phyloP scores from a whole-genome alignment of 2,797 vertebrate species.

The Leptodactylus fallax region DNA sequence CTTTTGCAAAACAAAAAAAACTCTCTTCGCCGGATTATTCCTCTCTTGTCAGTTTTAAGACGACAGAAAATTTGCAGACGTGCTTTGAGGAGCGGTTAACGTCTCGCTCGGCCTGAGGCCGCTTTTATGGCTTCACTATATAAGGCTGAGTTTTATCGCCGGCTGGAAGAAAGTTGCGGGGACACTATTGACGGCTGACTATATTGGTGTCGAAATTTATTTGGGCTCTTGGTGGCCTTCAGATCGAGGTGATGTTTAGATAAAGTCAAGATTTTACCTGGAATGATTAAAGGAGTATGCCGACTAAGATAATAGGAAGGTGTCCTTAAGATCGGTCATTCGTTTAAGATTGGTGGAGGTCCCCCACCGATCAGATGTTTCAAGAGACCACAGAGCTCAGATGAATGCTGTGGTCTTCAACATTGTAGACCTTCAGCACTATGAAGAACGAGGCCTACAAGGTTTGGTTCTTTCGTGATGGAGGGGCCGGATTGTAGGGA shows the following conservation, averaged over 20 bases:
- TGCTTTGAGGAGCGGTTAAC: constrained; percentile 27
- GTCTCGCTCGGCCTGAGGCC: neutral
- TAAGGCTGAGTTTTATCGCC: constrained; percentile 29
- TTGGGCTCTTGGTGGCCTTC: neutral
- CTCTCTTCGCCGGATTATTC: neutral
- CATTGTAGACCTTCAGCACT: no score
- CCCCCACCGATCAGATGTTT: no score
- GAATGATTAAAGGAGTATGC: neutral
- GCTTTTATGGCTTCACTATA: constrained; percentile 19
- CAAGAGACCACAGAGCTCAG: no score
- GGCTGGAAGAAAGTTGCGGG: neutral
- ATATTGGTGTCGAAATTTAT: constrained; percentile 15
- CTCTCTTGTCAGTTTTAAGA: constrained; percentile 35
- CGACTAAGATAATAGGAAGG: no score
- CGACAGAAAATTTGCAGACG: constrained; percentile 32
- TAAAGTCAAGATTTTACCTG: neutral
- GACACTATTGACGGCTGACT: neutral
- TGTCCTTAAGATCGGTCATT: no score
- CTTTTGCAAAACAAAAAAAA: constrained; percentile 31
- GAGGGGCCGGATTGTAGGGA: no score
- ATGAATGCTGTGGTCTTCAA: no score
- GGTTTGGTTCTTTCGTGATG: no score
- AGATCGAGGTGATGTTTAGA: neutral
- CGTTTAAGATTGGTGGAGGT: no score
- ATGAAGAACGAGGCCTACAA: no score